Evolutionary conservation across 2,888 invertebrate species (phyloP), one percentile per base, ranked within the genome.

Genomic region (Trachelus tabidus): DNA sequence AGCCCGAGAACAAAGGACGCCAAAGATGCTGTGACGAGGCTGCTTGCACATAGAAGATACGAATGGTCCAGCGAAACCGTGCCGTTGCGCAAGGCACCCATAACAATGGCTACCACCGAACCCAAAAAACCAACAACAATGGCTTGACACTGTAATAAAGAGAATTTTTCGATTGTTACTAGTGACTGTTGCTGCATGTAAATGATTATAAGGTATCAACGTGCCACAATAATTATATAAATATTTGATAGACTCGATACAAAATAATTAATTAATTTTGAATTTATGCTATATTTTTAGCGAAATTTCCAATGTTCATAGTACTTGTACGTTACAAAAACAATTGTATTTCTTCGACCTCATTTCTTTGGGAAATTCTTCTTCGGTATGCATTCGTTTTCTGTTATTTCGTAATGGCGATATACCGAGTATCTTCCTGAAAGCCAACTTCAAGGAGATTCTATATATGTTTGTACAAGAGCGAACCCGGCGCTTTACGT

Each of bases 51-150:
- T 79, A 97, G 91, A 56, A 97, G 93, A 82, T 96, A 93, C 37
- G 94, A 95, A 89, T 96, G 95, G 83, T 94, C 93, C 82, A 95
- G 85, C 81, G 94, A 93, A 81, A 95, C 94, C 73, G 93, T 93
- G 77, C 94, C 94, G 83, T 94, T 94, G 76, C 94, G 94, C 75
- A 95, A 93, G 82, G 93, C 94, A 33, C 95, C 95, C 93, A 95
- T 94, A 56, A 94, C 92, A 85, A 95, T 94, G 40, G 95, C 95
- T 78, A 95, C 95, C 76, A 95, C 88, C 11, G 95, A 95, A 69
- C 95, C 95, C 82, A 95, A 91, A 89, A 95, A 95, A 73, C 95
- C 95, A 73, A 96, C 95, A 71, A 95, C 95, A 85, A 95, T 95
- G 31, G 95, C 95, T 90, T 95, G 94, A 87, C 94, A 94, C 94